Evolutionary conservation across 2,797 vertebrate genomes (phyloP).

Genomic region (Champsocephalus esox): DNA sequence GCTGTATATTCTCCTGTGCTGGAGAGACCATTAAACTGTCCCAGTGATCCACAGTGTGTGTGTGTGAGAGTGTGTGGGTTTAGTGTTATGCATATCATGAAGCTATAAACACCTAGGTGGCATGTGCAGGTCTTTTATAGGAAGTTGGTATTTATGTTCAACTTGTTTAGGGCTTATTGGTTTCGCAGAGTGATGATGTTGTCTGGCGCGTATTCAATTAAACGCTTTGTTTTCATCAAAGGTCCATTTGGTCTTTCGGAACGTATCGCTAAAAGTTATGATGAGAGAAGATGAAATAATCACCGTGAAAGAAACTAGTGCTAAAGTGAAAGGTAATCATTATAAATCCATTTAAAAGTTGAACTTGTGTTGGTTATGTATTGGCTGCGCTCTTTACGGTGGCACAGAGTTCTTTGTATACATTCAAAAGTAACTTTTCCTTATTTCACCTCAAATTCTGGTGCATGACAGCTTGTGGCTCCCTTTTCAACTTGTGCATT

Average conservation of each 20-base stretch:
- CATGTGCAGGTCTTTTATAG: slow-evolving; percentile 48
- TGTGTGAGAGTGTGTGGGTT: slow-evolving; percentile 23
- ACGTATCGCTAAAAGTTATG: background rate
- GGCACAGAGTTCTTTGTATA: background rate
- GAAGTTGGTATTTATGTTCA: slow-evolving; percentile 44
- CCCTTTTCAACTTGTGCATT: background rate
- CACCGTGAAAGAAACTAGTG: background rate
- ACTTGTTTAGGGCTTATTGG: slow-evolving; percentile 62
- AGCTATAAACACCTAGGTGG: slow-evolving; percentile 29
- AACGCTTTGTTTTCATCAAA: background rate
- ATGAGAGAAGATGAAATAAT: slow-evolving; percentile 19
- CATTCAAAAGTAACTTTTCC: background rate
- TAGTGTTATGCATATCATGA: slow-evolving; percentile 36
- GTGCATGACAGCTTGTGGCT: background rate
- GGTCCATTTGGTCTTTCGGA: slow-evolving; percentile 23
- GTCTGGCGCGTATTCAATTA: background rate
- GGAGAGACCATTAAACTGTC: slow-evolving; percentile 56
- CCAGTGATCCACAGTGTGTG: slow-evolving; percentile 45
- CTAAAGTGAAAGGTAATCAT: slow-evolving; percentile 15
- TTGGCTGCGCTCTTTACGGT: background rate
- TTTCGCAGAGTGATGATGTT: slow-evolving; percentile 58
- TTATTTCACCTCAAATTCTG: background rate
- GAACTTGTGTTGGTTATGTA: background rate
- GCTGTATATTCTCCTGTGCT: slow-evolving; percentile 24
- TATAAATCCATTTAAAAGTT: slow-evolving; percentile 4